phyloP scores from a whole-genome alignment of 2,113 vertebrate genomes.

The Spheniscus mendiculus region DNA sequence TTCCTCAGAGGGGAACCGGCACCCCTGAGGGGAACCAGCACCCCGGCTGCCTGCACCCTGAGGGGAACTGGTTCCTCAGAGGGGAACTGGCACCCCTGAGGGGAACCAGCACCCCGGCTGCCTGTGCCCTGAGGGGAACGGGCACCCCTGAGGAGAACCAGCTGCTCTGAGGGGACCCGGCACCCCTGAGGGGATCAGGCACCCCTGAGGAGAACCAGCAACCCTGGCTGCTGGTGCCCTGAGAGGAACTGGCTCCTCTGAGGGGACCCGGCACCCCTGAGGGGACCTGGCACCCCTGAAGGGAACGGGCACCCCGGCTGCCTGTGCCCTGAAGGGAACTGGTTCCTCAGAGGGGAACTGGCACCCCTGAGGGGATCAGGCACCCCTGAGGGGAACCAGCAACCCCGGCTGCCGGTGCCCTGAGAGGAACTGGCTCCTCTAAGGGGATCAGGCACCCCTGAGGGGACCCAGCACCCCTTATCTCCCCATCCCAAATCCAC shows the following conservation, averaged over 20 bases:
- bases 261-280: too few relatives aligned
- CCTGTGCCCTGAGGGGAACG: not conserved
- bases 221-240: too few relatives aligned
- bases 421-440: too few relatives aligned
- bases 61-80: too few relatives aligned
- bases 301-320: not conserved
- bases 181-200: not conserved
- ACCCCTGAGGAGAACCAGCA: too few relatives aligned
- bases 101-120: not conserved
- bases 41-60: accelerated
- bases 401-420: not conserved
- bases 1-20: too few relatives aligned
- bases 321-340: not conserved
- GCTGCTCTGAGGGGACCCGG: not conserved
- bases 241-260: too few relatives aligned
- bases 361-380: not conserved
- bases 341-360: too few relatives aligned
- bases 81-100: not conserved
- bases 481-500: not conserved
- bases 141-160: not conserved
- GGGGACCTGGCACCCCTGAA: not conserved
- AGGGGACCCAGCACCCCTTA: not conserved
- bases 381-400: not conserved
- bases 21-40: not conserved
- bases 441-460: too few relatives aligned